These are phyloP conservation scores for Calypte anna DNA, from an alignment of 2,113 vertebrate genomes.

Conservation along the genomic window DNA sequence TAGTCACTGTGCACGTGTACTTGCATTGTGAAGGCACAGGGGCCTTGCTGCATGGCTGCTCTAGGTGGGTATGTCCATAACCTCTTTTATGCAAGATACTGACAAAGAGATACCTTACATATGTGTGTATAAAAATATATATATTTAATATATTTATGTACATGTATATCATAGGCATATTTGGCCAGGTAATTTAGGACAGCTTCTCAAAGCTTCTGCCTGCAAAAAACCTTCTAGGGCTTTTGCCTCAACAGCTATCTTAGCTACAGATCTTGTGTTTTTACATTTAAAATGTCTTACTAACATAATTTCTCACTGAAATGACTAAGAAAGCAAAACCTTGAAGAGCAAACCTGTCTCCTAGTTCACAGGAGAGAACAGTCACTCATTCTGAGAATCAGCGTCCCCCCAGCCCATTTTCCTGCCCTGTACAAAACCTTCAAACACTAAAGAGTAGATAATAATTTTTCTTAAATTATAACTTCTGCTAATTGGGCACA, in stretches of 20 bases:
- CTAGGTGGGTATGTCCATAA: background rate
- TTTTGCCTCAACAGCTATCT: background rate
- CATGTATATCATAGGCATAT: background rate
- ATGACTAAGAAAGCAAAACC: background rate
- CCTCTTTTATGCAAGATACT: background rate
- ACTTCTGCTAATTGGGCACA: background rate
- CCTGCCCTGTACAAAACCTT: background rate
- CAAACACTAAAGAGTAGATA: background rate
- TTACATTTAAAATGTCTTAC: background rate
- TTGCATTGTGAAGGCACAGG: background rate
- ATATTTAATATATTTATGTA: background rate
- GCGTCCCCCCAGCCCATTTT: background rate
- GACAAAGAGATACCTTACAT: background rate
- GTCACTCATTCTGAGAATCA: background rate
- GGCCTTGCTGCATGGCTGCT: background rate
- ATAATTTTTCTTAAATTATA: background rate
- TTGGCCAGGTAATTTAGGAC: background rate
- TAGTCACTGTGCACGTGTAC: fast-evolving
- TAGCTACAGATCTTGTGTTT: background rate
- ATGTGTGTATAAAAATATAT: background rate
- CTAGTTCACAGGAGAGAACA: background rate
- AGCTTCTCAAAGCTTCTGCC: background rate
- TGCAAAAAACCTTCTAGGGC: background rate
- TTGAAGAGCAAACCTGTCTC: background rate
- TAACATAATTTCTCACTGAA: background rate